Conservation (phyloP, 2,888 invertebrate species). For the Hemaris fuciformis region DNA sequence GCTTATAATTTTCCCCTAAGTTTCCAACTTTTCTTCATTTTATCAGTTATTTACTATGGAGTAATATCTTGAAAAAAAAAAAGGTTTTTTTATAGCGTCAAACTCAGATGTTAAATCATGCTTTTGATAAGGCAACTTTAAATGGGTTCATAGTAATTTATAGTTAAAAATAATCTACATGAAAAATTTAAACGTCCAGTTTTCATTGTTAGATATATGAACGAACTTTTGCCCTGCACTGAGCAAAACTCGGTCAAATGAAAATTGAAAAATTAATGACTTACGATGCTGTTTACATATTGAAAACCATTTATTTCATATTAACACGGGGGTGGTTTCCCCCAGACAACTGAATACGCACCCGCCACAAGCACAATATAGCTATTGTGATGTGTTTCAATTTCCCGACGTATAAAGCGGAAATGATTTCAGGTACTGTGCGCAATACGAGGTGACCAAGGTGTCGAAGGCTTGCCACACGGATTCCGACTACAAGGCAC, state of each 20-base stretch:
- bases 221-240: neutral
- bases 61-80: neutral
- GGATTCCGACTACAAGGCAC: conserved; percentile 85
- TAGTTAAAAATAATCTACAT: no score
- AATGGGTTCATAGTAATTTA: no score
- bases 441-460: conserved; percentile 91
- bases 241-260: neutral
- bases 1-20: neutral
- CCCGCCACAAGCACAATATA: conserved; percentile 56
- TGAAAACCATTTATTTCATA: neutral
- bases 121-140: no score
- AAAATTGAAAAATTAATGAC: neutral
- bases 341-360: neutral
- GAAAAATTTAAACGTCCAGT: no score
- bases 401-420: conserved; percentile 33
- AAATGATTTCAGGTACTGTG: conserved; percentile 87
- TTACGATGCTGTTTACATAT: neutral
- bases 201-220: no score
- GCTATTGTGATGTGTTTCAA: conserved; percentile 34
- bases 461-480: conserved; percentile 90
- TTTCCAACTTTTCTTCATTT: neutral
- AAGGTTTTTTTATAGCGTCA: no score
- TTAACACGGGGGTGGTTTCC: neutral
- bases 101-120: no score
- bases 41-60: neutral